Evolutionary conservation across 2,888 invertebrate species (phyloP).

Genomic region (Patella caerulea): DNA sequence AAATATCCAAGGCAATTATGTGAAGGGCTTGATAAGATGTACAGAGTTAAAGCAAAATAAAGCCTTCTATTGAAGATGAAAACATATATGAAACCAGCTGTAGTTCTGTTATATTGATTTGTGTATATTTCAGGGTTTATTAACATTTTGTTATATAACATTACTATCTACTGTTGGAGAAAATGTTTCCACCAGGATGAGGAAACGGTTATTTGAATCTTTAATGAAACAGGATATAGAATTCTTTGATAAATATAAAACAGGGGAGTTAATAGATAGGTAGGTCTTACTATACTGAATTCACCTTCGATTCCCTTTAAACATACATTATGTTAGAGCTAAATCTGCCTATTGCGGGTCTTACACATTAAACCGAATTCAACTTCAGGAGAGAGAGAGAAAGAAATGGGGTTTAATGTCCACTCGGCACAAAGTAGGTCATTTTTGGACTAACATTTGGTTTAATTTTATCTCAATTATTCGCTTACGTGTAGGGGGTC

Average conservation of each 20-base stretch:
- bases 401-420: too few relatives aligned
- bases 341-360: background rate
- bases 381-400: background rate
- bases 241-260: constrained; percentile 91
- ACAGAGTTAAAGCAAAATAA: too few relatives aligned
- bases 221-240: constrained; percentile 88
- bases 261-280: constrained; percentile 93
- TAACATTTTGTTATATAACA: constrained; percentile 92
- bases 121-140: constrained; percentile 78
- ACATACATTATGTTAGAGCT: background rate
- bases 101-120: too few relatives aligned
- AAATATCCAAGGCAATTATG: too few relatives aligned
- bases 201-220: constrained; percentile 85
- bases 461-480: too few relatives aligned
- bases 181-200: constrained; percentile 85
- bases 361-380: background rate
- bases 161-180: constrained; percentile 91
- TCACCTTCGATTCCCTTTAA: background rate
- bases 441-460: too few relatives aligned
- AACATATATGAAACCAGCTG: too few relatives aligned
- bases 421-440: too few relatives aligned
- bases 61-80: too few relatives aligned
- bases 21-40: too few relatives aligned
- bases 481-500: too few relatives aligned
- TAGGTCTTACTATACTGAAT: constrained; percentile 56